Evolutionary conservation across 2,113 vertebrate genomes (phyloP), one percentile per base, ranked within the genome.

Genomic region (Taurulus bubalis): DNA sequence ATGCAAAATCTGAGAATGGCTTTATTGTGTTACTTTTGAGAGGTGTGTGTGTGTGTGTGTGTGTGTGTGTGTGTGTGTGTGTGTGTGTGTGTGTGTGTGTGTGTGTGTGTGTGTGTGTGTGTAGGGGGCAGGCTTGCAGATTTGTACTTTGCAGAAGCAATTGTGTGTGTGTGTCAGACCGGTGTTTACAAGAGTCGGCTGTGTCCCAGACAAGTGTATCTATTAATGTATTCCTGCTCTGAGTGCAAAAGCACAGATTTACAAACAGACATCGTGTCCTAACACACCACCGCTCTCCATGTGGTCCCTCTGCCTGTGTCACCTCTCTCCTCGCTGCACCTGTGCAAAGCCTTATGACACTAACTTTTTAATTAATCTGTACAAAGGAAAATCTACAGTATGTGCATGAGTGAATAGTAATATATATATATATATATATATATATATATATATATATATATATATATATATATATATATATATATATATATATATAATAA

Each of bases 151-250:
- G 65, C 51, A 49, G 75, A 51, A 65, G 71, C 2, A 4, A 51
- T 14, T 53, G 42, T 74, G 24, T 38, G 65, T 76, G 69, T 84
- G 82, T 88, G 82, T 91, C 47, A 86, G 80, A 91, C 63, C 63
- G 2, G 82, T 90, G 90, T 93, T 93, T 92, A 94, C 92, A 94
- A 69, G 90, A 86, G 80, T 81, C 42, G 47, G 82, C 51, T 32
- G 56, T 65, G 85, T 91, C 85, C 77, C 70, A 88, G 91, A 91
- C 92, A 90, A 92, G 90, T 87, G 92, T 88, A 87, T 83, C 87
- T 76, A 93, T 91, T 93, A 85, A 94, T 92, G 92, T 92, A 91
- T 92, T 92, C 91, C 83, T 91, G 89, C 72, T 90, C 84, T 53
- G 87, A 90, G 87, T 76, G 85, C 79, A 86, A 82, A 75, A 74